A percentile compares a stretch with the other conserved stretches of the same genome.
Conservation (phyloP, 2,113 vertebrate species). For the Gyps fulvus region DNA sequence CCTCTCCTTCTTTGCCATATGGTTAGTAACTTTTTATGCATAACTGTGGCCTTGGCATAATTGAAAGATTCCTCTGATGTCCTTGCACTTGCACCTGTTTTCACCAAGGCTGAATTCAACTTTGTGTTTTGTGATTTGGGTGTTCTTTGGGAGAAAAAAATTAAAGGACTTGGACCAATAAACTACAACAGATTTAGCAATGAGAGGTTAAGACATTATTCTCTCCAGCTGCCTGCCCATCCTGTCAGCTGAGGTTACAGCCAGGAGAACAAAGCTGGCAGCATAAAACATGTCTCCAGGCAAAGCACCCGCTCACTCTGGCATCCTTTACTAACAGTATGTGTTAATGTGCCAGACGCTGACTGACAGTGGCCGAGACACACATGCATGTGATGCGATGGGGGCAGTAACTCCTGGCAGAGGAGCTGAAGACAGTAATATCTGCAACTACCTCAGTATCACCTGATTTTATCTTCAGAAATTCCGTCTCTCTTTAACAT, state of each 20-base stretch:
- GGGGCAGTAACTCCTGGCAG: neutral
- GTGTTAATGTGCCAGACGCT: neutral
- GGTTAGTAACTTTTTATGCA: neutral
- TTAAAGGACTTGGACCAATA: neutral
- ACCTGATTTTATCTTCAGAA: neutral
- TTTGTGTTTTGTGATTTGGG: neutral
- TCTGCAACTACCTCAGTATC: neutral
- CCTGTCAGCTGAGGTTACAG: neutral
- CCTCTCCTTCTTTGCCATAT: neutral
- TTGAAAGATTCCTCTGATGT: neutral
- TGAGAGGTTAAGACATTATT: neutral
- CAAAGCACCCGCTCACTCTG: neutral
- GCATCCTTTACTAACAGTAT: neutral
- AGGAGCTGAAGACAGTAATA: neutral
- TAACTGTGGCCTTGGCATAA: neutral
- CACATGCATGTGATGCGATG: fast-evolving
- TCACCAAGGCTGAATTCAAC: neutral
- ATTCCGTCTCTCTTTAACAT: neutral
- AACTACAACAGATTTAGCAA: neutral
- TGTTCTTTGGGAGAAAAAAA: neutral
- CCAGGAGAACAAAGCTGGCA: neutral
- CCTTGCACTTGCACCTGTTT: neutral
- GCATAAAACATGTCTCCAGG: neutral
- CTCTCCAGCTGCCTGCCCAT: neutral
- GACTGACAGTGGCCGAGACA: neutral